Base-by-base conservation (phyloP, 2,888 invertebrate species). In the Sinopyrophorus schimmeli region DNA sequence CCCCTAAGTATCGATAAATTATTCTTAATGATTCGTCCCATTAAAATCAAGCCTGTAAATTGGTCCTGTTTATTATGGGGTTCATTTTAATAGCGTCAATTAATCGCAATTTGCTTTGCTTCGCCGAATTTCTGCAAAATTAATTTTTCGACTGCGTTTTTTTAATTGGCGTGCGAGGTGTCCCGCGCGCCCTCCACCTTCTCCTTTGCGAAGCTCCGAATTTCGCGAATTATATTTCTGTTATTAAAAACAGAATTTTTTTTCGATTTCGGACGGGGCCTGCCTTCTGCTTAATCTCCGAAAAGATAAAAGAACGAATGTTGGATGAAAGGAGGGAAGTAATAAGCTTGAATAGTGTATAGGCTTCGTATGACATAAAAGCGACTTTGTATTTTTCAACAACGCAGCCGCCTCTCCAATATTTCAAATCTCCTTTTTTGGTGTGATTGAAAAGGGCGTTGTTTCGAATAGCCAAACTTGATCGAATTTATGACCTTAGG, bases 351-450 rank as follows among this genome's bases (percentile, higher is more conserved):
- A 34, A 35, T 44, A 37, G 44, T 35, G 30, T 28, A 17, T n/a
- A 43, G 44, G 44, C 44, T 44, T 44, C 44, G 37, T 44, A 44
- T 44, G 34, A 44, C 44, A 37, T 44, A 44, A 44, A 44, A 44
- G 35, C 35, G 44, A 44, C 44, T 44, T n/a, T 42, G 28, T 44
- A 44, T 44, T 44, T 32, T 44, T 44, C 35, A 26, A 38, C 28
- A 20, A 37, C 28, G 30, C 26, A 21, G 28, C 20, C 20, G 18
- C 35, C 28, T n/a, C n/a, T n/a, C 34, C 21, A 14, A 44, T 44
- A 44, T 44, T 44, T 44, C 44, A 37, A 44, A 44, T 44, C 44
- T 44, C 37, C 44, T 44, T 28, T 30, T 3, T 21, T 21, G 7
- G 7, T 18, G 34, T 44, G 44, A 44, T 44, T 44, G 44, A 44